A percentile compares a stretch with the other conserved stretches of the same genome.
Conservation (phyloP, 2,113 vertebrate species). For the Tachuris rubrigastra region DNA sequence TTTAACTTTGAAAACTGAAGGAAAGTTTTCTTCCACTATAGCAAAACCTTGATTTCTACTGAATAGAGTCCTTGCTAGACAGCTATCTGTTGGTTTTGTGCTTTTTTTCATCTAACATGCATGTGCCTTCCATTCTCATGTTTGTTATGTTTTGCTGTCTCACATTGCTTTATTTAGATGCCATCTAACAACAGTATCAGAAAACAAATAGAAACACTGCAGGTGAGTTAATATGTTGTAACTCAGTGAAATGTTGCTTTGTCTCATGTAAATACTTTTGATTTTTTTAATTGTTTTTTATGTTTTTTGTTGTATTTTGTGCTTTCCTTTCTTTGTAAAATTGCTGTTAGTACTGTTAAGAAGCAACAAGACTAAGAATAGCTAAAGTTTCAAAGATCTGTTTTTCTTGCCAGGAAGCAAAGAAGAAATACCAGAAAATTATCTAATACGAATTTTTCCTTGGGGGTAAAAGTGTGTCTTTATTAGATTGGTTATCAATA, state of each 20-base stretch:
- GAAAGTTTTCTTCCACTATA: not conserved
- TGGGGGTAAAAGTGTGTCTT: not conserved
- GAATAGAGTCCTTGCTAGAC: slow-evolving; percentile 78
- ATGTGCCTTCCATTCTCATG: slow-evolving; percentile 85
- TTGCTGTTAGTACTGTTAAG: not conserved
- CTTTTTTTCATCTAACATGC: slow-evolving; percentile 87
- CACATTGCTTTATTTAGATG: slow-evolving; percentile 97
- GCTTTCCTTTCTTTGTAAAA: slow-evolving; percentile 41
- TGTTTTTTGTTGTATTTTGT: slow-evolving; percentile 56
- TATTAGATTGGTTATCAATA: not conserved
- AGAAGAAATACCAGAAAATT: not conserved
- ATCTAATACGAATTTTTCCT: not conserved
- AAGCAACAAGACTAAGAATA: not conserved
- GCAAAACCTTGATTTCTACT: slow-evolving; percentile 71
- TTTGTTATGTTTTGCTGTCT: slow-evolving; percentile 87
- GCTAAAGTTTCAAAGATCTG: not conserved
- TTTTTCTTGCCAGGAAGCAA: not conserved
- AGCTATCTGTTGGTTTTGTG: slow-evolving; percentile 77
- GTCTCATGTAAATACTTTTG: slow-evolving; percentile 48
- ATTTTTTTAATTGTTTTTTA: not conserved
- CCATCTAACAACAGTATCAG: slow-evolving; percentile 99
- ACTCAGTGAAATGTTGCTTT: slow-evolving; percentile 69
- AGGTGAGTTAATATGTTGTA: slow-evolving; percentile 88
- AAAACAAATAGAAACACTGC: slow-evolving; percentile 99
- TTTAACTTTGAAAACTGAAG: not conserved